Evolutionary conservation across 2,888 invertebrate species (phyloP).

Genomic region (Chelonus formosanus): DNA sequence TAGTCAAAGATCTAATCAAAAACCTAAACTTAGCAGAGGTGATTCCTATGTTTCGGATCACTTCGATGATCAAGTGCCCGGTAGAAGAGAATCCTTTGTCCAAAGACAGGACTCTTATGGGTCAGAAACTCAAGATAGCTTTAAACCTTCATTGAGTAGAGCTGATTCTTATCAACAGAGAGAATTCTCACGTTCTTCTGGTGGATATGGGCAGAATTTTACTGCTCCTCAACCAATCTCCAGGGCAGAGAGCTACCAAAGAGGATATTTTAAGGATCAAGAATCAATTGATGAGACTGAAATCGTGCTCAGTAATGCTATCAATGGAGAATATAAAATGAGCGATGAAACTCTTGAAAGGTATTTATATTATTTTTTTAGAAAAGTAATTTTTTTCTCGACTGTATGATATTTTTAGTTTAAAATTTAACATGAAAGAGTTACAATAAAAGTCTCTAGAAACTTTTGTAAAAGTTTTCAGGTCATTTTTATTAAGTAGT

Average conservation of each 20-base stretch:
- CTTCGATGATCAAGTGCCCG: conserved; percentile 50
- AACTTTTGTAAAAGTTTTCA: too few relatives aligned
- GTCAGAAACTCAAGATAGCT: conserved; percentile 52
- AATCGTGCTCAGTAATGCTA: conserved; percentile 52
- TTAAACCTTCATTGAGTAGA: conserved; percentile 48
- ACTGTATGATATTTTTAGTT: too few relatives aligned
- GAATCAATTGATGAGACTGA: conserved; percentile 64
- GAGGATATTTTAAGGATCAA: conserved; percentile 67
- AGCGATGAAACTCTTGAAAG: conserved; percentile 61
- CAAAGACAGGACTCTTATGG: conserved; percentile 54
- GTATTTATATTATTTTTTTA: conserved; percentile 39
- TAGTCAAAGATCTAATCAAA: conserved; percentile 56
- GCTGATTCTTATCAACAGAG: conserved; percentile 56
- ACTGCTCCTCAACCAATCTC: conserved; percentile 57
- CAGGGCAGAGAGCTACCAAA: conserved; percentile 59
- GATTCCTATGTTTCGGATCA: conserved; percentile 59
- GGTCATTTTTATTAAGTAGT: too few relatives aligned
- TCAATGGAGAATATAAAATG: conserved; percentile 61
- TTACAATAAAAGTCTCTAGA: too few relatives aligned
- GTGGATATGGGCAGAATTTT: conserved; percentile 50
- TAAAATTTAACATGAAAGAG: too few relatives aligned
- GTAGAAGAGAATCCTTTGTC: conserved; percentile 48
- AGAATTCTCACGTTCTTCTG: conserved; percentile 42
- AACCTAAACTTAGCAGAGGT: conserved; percentile 54
- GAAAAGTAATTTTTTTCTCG: background rate